Evolutionary conservation across 2,888 invertebrate genomes (phyloP).

Genomic region (Apodemia mormo): DNA sequence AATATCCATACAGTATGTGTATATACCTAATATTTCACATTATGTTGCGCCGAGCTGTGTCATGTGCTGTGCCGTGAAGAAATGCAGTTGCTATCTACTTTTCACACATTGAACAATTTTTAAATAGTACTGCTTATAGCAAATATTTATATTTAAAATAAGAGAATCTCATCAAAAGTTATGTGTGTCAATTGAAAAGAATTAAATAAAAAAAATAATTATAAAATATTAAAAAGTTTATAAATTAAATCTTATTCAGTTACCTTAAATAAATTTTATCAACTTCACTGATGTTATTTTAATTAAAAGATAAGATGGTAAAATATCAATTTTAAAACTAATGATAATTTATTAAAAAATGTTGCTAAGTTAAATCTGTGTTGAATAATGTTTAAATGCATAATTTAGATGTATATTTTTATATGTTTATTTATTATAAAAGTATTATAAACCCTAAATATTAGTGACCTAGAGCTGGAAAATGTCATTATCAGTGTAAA

Average conservation of each 20-base stretch:
- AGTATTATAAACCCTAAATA: slow-evolving; percentile 64
- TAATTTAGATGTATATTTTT: slow-evolving; percentile 76
- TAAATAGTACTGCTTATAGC: slow-evolving; percentile 19
- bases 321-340: slow-evolving; percentile 44
- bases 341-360: slow-evolving; percentile 54
- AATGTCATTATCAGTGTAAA: slow-evolving; percentile 42
- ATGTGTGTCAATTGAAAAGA: slow-evolving; percentile 40
- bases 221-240: slow-evolving; percentile 38
- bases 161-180: slow-evolving; percentile 64
- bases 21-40: too few species aligned
- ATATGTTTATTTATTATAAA: slow-evolving; percentile 72
- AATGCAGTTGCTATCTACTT: not conserved
- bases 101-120: slow-evolving; percentile 31
- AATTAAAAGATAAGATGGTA: slow-evolving; percentile 34
- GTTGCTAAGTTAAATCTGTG: slow-evolving; percentile 69
- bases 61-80: slow-evolving; percentile 15
- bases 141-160: slow-evolving; percentile 33
- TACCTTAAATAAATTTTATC: slow-evolving; percentile 28
- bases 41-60: not conserved
- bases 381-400: slow-evolving; percentile 70
- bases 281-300: slow-evolving; percentile 31
- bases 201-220: slow-evolving; percentile 24
- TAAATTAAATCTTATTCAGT: slow-evolving; percentile 35
- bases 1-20: too few species aligned
- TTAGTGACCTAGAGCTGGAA: slow-evolving; percentile 52